Base-by-base conservation (phyloP, 2,888 invertebrate genomes). In the Peribatodes rhomboidaria region DNA sequence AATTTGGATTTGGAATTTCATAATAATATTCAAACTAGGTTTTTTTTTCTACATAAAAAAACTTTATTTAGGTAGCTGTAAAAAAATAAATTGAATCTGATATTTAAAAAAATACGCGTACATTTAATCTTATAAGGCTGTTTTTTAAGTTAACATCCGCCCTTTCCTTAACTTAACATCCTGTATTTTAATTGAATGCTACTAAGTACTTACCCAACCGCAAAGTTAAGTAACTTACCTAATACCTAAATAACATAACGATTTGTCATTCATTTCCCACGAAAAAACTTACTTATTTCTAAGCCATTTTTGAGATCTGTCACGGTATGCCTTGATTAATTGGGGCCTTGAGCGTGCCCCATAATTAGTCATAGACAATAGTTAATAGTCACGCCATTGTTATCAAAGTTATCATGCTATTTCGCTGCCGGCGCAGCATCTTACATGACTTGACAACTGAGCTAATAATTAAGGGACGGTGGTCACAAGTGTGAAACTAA, bases 371-470 rank as follows among this genome's bases (percentile, higher is more conserved):
- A 22, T 44, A 61, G 60, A 60, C 65, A 65, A 60, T 65, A 60
- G 46, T 50, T 46, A 50, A 62, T 57, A 63, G 62, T 65, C 67
- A 67, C 54, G 67, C 63, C 62, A 67, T 61, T 60, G 57, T 65
- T 68, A 63, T 66, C 55, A 35, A 42, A 55, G 54, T 55, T 55
- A 55, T 55, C 55, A 55, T 57, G 60, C 18, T 60, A 49, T 58
- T 47, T 61, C 33, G 39, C 54, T 35, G 46, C 13, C 53, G 16
- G 16, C 37, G 10, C 20, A 31, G 57, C 55, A 62, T 60, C 58
- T 57, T 50, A 61, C 64, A 62, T 65, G 61, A 67, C 59, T 50
- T 58, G 14, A 16, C 64, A 59, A 41, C 58, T 33, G 16, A 37
- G 20, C 33, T 50, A 35, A 31, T n/a, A 20, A 20, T 9, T 11